A percentile compares a stretch with the other conserved stretches of the same genome.
Evolutionary conservation across 2,888 invertebrate species (phyloP).

Genomic region (Tyria jacobaeae): DNA sequence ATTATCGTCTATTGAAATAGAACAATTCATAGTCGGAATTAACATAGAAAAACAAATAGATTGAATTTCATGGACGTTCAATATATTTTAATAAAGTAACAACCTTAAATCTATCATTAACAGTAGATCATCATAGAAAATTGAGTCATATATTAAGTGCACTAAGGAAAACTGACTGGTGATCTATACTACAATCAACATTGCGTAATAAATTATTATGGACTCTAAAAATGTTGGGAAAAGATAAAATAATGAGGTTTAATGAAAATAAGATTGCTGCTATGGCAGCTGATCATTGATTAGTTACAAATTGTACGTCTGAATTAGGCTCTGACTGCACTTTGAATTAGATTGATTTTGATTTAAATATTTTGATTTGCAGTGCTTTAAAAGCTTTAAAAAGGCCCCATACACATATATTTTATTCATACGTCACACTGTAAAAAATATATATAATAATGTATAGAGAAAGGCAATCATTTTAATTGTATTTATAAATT

Average conservation of each 20-base stretch:
- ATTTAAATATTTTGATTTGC: background rate
- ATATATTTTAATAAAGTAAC: conserved; percentile 22
- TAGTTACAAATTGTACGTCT: too few relatives aligned
- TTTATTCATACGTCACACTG: too few relatives aligned
- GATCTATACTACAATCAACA: conserved; percentile 40
- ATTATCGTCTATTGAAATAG: too few relatives aligned
- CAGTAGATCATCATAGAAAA: background rate
- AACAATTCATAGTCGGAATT: conserved; percentile 36
- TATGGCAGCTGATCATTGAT: conserved; percentile 25
- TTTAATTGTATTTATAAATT: too few relatives aligned
- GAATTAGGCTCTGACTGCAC: too few relatives aligned
- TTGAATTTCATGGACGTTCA: conserved; percentile 35
- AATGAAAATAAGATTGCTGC: conserved; percentile 37
- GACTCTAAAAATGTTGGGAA: conserved; percentile 10
- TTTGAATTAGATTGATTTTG: too few relatives aligned
- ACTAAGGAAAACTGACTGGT: background rate
- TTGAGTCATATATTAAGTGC: background rate
- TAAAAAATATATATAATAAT: too few relatives aligned
- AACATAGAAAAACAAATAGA: conserved; percentile 42
- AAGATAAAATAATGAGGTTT: conserved; percentile 46
- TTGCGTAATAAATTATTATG: conserved; percentile 40
- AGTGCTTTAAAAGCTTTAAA: too few relatives aligned
- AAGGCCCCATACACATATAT: too few relatives aligned
- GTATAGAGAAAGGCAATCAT: too few relatives aligned
- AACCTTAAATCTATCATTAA: background rate